Base-by-base conservation (phyloP, 2,888 invertebrate species). In the Meliscaeva auricollis region DNA sequence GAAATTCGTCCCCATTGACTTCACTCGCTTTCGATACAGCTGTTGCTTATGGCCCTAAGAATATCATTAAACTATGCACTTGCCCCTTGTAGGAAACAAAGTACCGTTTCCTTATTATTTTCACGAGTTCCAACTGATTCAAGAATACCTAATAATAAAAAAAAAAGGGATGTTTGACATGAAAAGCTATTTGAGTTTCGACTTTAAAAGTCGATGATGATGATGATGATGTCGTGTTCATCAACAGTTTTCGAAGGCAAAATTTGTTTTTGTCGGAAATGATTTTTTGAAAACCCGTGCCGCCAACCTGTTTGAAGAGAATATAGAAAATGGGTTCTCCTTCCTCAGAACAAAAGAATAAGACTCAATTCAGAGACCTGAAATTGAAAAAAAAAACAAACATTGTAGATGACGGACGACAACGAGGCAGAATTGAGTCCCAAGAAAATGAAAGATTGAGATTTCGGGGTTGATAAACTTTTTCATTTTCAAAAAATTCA, bases 361-460 rank as follows among this genome's bases (percentile, higher is more conserved):
- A 50, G 50, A 41, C 35, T 68, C 62, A 38, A 22, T 52, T 50
- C 7, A 11, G 38, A 66, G 62, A 56, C 62, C 8, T 41, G 41
- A 83, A 60, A 74, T 74, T 79, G 73, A 41, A 73, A 74, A 74
- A 60, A 77, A 46, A 52, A 83, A 69, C 50, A 20, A 3, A 4
- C 7, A 7, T 1, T n/a, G n/a, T 26, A 3, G 15, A n/a, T n/a
- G 44, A 44, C 26, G 26, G 26, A 4, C 26, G 26, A 26, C 26
- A 26, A 26, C 26, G 15, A 15, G 64, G 26, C 26, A 46, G 41
- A 64, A 70, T 75, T 70, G 83, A 80, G 66, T 76, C 41, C 66
- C 35, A 72, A 46, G 41, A 66, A 85, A 80, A 77, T 73, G 76
- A 62, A 80, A 80, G 66, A 85, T 85, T 80, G 80, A 85, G 84